Evolutionary conservation across 1,140 invertebrate genomes (phyloP).

Genomic region (Habropoda laboriosa): DNA sequence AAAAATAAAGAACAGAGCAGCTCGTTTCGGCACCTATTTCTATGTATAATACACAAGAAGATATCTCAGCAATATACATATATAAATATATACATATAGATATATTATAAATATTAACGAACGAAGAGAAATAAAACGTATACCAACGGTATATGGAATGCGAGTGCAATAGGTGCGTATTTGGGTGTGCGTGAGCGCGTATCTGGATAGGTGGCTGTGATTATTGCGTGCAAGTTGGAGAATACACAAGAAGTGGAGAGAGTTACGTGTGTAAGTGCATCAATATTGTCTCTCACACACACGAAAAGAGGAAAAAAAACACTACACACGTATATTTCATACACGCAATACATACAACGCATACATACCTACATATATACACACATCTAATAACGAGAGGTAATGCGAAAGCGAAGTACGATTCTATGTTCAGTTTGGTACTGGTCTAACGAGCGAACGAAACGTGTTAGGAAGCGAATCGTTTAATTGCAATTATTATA

Average conservation of each 20-base stretch:
- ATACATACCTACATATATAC: constrained; percentile 49
- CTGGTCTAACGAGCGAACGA: constrained; percentile 31
- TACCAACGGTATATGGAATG: constrained; percentile 59
- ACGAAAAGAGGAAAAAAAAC: background rate
- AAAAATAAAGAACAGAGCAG: constrained; percentile 58
- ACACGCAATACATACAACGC: constrained; percentile 47
- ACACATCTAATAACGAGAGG: constrained; percentile 44
- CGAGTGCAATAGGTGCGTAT: constrained; percentile 49
- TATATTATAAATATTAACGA: constrained; percentile 43
- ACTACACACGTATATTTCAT: constrained; percentile 59
- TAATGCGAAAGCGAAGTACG: constrained; percentile 44
- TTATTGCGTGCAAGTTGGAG: constrained; percentile 72
- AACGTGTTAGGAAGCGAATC: constrained; percentile 36
- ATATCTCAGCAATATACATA: constrained; percentile 74
- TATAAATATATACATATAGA: constrained; percentile 49
- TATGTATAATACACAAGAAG: constrained; percentile 73
- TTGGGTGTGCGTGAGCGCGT: constrained; percentile 72
- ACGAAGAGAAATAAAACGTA: constrained; percentile 27
- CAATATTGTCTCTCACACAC: constrained; percentile 12
- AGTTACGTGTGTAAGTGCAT: constrained; percentile 49
- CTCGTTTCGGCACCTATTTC: constrained; percentile 79
- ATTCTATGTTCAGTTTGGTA: constrained; percentile 72
- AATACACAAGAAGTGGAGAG: background rate
- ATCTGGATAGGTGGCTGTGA: constrained; percentile 77
- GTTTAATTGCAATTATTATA: constrained; percentile 20